Evolutionary conservation across 2,113 vertebrate genomes (phyloP).

Genomic region (Pampusana beccarii): DNA sequence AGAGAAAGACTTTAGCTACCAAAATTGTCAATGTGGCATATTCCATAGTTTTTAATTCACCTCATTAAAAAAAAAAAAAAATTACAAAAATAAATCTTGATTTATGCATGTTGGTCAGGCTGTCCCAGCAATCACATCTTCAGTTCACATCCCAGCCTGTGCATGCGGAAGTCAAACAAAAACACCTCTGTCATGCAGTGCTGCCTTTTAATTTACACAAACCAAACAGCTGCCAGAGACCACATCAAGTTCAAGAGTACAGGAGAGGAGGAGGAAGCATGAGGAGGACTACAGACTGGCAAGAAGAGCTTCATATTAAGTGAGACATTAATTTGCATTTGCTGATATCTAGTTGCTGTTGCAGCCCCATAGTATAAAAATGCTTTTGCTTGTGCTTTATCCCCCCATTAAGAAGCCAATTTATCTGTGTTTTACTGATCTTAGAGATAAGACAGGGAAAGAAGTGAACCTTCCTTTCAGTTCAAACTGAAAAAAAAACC

Average conservation of each 20-base stretch:
- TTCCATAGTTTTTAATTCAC: not conserved
- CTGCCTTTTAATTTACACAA: conserved; percentile 7
- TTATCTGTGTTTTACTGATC: conserved; percentile 6
- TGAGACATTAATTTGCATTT: conserved; percentile 1
- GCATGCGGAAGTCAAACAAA: not conserved
- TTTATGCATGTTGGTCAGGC: not conserved
- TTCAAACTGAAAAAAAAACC: not conserved
- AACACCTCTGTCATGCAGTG: not conserved
- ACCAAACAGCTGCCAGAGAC: not conserved
- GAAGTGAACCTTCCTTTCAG: conserved; percentile 14
- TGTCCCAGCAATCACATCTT: not conserved
- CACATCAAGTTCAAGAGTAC: not conserved
- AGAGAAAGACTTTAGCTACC: not conserved
- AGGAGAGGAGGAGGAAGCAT: not conserved
- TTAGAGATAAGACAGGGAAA: not conserved
- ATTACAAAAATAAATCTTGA: not conserved
- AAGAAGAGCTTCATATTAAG: not conserved
- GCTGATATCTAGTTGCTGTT: not conserved
- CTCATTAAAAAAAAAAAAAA: not conserved
- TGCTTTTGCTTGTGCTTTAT: not conserved
- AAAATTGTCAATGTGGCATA: not conserved
- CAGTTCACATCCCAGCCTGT: not conserved
- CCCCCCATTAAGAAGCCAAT: not conserved
- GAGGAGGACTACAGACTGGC: not conserved
- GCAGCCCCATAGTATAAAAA: not conserved